Base-by-base conservation (phyloP, 2,113 vertebrate genomes). In the Sorex araneus region DNA sequence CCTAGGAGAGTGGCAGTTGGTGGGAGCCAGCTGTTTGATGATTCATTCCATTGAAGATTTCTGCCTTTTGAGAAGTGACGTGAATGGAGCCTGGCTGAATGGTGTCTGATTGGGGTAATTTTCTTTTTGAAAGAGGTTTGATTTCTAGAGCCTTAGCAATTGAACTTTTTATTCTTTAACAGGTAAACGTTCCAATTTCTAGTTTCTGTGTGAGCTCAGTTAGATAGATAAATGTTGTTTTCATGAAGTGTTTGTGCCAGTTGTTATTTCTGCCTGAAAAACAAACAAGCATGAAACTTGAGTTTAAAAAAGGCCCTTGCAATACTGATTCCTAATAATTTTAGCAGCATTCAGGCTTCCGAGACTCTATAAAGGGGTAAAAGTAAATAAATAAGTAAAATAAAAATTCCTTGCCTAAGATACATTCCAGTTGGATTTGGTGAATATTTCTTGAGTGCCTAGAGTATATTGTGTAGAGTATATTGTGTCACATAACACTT, bases 31-130 rank as follows among this genome's bases (percentile, higher is more conserved):
- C 89, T 95, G 88, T 93, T 94, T 19, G 57, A 89, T 84, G 86
- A 96, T 94, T 96, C 96, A 96, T 90, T 47, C 67, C 67, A 69
- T 79, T 91, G 94, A 85, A 93, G 87, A 86, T 86, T 93, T 90
- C 63, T 90, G 90, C 47, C 32, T 92, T 94, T 94, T 93, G 86
- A 92, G 47, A 88, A 93, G 45, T 91, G 64, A 71, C 0, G 28
- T 43, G 88, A 50, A 78, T 84, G 36, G 73, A 84, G 63, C 16
- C 23, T 81, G 28, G 13, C 70, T 92, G 92, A 95, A 95, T 96
- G 47, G 63, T 84, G 57, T 96, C 93, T 93, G 92, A 96, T 94
- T 97, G 89, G 84, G 76, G 94, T 63, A 88, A 84, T 89, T 92
- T 96, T 92, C 77, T 92, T 87, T 81, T 87, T 84, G 87, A 95